Percentiles rank a stretch among this genome's conserved stretches.
Conservation (phyloP, 2,797 vertebrate species). For the Threskiornis aethiopicus region DNA sequence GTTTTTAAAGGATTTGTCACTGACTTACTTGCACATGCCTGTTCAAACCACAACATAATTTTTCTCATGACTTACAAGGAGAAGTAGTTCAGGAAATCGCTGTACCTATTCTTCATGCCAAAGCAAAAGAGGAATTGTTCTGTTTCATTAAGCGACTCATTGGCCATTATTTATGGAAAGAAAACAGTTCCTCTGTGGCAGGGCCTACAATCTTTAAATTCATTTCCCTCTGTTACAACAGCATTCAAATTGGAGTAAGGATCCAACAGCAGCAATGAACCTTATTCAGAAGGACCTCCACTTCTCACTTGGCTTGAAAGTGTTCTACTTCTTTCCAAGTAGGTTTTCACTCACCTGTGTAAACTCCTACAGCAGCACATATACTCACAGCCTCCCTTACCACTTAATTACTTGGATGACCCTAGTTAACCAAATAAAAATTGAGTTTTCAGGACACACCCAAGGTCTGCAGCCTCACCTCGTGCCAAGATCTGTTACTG, state of each 20-base stretch:
- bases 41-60: not conserved
- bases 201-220: not conserved
- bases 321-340: not conserved
- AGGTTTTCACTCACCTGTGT: not conserved
- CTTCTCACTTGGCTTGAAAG: not conserved
- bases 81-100: not conserved
- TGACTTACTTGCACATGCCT: not conserved
- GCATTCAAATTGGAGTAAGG: not conserved
- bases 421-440: not conserved
- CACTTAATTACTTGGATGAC: not conserved
- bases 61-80: not conserved
- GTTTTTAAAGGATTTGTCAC: not conserved
- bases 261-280: not conserved
- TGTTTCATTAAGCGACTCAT: not conserved
- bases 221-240: not conserved
- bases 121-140: not conserved
- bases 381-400: not conserved
- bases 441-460: not conserved
- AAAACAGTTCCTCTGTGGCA: not conserved
- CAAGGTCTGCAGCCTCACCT: not conserved
- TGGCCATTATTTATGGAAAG: not conserved
- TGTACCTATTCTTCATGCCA: not conserved
- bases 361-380: not conserved
- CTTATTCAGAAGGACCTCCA: not conserved
- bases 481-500: not conserved